Percentiles rank a stretch among this genome's conserved stretches.
Conservation (phyloP, 1,140 invertebrate genomes). For the Neodiprion virginianus region DNA sequence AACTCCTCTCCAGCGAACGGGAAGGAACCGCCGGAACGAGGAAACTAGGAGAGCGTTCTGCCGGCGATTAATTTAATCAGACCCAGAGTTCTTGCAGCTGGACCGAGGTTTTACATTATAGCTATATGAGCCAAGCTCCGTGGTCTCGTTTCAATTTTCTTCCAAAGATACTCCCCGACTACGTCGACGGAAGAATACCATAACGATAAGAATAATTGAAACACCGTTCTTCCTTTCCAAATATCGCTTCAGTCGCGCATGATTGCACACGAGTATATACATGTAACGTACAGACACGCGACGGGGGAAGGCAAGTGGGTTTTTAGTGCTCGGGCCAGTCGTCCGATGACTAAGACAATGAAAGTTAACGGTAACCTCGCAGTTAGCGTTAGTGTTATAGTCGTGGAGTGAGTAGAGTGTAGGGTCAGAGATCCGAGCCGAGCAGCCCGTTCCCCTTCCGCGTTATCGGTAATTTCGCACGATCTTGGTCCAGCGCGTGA, state of each 20-base stretch:
- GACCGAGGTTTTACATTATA: not conserved
- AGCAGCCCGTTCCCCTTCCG: not conserved
- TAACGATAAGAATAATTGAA: too few relatives aligned
- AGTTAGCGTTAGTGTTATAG: not conserved
- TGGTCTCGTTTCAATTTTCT: not conserved
- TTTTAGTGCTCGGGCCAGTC: too few relatives aligned
- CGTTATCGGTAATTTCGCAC: not conserved
- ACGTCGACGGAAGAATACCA: too few relatives aligned
- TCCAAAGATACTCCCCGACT: too few relatives aligned
- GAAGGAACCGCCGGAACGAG: not conserved
- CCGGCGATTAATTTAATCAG: conserved; percentile 24
- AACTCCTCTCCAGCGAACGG: not conserved
- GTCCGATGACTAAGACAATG: not conserved
- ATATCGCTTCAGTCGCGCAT: too few relatives aligned
- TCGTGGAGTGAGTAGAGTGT: not conserved
- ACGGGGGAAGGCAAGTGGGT: too few relatives aligned
- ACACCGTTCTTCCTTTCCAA: too few relatives aligned
- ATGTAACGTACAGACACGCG: too few relatives aligned
- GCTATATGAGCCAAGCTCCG: not conserved
- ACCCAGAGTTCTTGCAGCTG: conserved; percentile 21
- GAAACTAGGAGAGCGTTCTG: not conserved
- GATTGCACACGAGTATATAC: too few relatives aligned
- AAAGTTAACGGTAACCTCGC: not conserved
- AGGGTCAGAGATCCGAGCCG: not conserved
- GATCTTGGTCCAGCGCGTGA: not conserved